phyloP scores from a whole-genome alignment of 2,888 invertebrate species.

The Netelia melanura region DNA sequence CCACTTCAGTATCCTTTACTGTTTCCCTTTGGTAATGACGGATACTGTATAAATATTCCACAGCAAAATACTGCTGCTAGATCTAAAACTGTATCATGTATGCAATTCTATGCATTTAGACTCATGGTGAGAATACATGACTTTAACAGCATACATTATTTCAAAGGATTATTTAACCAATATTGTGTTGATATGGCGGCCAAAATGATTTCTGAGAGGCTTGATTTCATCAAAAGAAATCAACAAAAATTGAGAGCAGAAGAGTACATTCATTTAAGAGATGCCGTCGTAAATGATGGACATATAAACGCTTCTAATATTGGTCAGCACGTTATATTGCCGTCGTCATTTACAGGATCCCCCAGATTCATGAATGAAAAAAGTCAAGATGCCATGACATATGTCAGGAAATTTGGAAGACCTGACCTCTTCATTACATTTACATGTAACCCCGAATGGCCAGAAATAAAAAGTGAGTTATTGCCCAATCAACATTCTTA shows the following conservation, averaged over 20 bases:
- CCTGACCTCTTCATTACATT: slow-evolving; percentile 61
- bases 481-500: slow-evolving; percentile 73
- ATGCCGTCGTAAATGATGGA: slow-evolving; percentile 58
- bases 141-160: background rate
- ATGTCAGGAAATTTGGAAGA: slow-evolving; percentile 35
- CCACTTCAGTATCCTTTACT: slow-evolving; percentile 81
- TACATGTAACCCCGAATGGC: slow-evolving; percentile 53
- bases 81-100: background rate
- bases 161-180: slow-evolving; percentile 71
- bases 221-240: slow-evolving; percentile 77
- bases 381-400: slow-evolving; percentile 72
- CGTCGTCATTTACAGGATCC: slow-evolving; percentile 1
- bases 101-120: slow-evolving; percentile 16
- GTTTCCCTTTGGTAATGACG: slow-evolving; percentile 76
- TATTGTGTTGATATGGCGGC: slow-evolving; percentile 81
- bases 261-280: slow-evolving; percentile 77
- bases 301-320: background rate
- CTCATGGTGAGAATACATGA: background rate
- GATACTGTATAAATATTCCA: slow-evolving; percentile 71
- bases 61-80: slow-evolving; percentile 48
- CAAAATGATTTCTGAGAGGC: slow-evolving; percentile 81
- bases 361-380: slow-evolving; percentile 37
- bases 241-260: slow-evolving; percentile 77
- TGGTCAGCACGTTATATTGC: slow-evolving; percentile 8
- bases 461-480: slow-evolving; percentile 38